These are phyloP conservation scores for Tethea ocularis DNA, from an alignment of 2,888 invertebrate genomes.

Conservation along the genomic window DNA sequence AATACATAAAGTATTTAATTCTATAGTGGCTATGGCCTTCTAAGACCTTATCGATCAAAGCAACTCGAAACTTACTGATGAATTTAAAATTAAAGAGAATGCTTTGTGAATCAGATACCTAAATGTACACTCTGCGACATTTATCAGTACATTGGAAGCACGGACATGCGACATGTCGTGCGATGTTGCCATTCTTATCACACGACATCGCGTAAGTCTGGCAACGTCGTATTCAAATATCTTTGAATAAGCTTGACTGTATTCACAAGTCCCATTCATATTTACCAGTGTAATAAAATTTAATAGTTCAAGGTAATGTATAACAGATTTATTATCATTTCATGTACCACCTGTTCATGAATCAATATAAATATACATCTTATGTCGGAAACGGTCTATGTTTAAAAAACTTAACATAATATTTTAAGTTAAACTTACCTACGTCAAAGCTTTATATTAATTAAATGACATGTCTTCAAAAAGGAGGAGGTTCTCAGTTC, in stretches of 20 bases:
- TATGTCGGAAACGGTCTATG: neutral
- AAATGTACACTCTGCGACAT: neutral
- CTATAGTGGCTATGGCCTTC: no score
- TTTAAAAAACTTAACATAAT: neutral
- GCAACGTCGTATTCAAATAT: constrained; percentile 2
- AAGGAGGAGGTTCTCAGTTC: no score
- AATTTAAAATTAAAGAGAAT: neutral
- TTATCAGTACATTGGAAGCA: neutral
- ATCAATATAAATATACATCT: neutral
- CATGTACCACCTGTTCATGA: neutral
- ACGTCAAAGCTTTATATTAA: no score
- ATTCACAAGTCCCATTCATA: neutral
- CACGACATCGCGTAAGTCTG: constrained; percentile 4
- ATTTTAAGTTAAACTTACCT: no score
- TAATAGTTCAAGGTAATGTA: neutral
- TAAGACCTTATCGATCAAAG: no score
- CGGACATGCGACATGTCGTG: constrained; percentile 3
- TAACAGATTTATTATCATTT: neutral
- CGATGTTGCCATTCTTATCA: constrained; percentile 3
- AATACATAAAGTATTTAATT: no score
- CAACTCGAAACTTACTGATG: no score
- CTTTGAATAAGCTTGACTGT: neutral
- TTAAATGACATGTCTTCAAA: no score
- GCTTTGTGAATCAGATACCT: neutral
- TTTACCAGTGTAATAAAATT: neutral